Base-by-base conservation (phyloP, 2,113 vertebrate species). In the Muntiacus muntjak region DNA sequence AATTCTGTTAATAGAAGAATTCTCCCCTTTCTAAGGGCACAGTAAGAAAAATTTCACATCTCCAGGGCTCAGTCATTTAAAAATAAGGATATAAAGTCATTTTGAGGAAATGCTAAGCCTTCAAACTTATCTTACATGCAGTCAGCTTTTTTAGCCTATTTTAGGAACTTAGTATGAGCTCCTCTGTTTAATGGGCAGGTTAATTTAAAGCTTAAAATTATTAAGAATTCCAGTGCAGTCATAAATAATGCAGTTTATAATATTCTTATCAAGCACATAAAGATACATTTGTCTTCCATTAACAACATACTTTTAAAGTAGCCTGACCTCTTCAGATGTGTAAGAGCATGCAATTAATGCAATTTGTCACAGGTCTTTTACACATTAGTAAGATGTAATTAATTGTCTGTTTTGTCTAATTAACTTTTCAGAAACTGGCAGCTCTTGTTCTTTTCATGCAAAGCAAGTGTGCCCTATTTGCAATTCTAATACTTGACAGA, bases 351-450 rank as follows among this genome's bases (percentile, higher is more conserved):
- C 98, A 99, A 99, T 99, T 99, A 99, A 96, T 95, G 94, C 98
- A 98, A 99, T 99, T 99, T 99, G 98, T 99, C 99, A 99, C 98
- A 99, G 98, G 98, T 98, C 98, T 98, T 98, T 98, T 99, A 98
- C 98, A 98, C 93, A 98, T 98, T 99, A 99, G 99, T 98, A 99
- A 98, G 98, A 98, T 95, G 91, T 98, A 99, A 99, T 99, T 99
- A 99, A 98, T 98, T 99, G 98, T 98, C 98, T 98, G 98, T 98
- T 99, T 99, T 98, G 98, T 98, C 98, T 99, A 99, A 99, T 99
- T 99, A 99, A 98, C 98, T 99, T 98, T 97, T 98, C 98, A 99
- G 98, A 98, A 96, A 95, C 95, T 98, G 98, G 97, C 98, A 98
- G 98, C 97, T 98, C 98, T 98, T 98, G 97, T 98, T 99, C 97